phyloP scores from a whole-genome alignment of 2,888 invertebrate species.

The Morpho helenor region DNA sequence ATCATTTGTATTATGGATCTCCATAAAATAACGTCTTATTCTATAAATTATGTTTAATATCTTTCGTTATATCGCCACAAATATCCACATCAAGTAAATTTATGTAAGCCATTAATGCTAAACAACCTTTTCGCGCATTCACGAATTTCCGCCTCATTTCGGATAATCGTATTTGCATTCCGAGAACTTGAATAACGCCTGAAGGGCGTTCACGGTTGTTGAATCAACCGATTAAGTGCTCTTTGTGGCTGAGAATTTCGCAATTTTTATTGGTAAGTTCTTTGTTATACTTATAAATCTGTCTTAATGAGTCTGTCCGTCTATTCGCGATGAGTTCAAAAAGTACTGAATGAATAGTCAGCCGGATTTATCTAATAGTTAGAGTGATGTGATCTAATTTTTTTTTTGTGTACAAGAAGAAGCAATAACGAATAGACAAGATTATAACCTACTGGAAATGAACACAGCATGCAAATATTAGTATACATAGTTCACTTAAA shows the following conservation, averaged over 20 bases:
- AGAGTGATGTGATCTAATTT: no score
- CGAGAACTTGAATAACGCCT: not conserved
- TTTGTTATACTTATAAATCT: not conserved
- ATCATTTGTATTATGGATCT: no score
- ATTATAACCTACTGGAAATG: no score
- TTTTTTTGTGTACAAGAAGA: no score
- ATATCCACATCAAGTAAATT: not conserved
- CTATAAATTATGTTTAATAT: not conserved
- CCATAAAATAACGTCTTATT: no score
- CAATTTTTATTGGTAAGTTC: not conserved
- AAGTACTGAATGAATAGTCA: no score
- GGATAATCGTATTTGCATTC: conserved; percentile 3
- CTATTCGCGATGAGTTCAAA: no score
- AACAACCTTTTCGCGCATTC: not conserved
- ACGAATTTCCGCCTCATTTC: conserved; percentile 4
- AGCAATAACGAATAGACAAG: no score
- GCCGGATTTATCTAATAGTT: no score
- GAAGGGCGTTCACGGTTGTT: conserved; percentile 4
- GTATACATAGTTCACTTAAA: no score
- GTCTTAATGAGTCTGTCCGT: no score
- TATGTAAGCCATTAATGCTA: not conserved
- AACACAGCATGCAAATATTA: no score
- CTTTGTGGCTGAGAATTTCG: not conserved
- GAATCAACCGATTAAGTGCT: conserved; percentile 6
- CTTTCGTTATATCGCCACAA: not conserved